Evolutionary conservation across 2,113 vertebrate species (phyloP).

Genomic region (Terrapene triunguis): DNA sequence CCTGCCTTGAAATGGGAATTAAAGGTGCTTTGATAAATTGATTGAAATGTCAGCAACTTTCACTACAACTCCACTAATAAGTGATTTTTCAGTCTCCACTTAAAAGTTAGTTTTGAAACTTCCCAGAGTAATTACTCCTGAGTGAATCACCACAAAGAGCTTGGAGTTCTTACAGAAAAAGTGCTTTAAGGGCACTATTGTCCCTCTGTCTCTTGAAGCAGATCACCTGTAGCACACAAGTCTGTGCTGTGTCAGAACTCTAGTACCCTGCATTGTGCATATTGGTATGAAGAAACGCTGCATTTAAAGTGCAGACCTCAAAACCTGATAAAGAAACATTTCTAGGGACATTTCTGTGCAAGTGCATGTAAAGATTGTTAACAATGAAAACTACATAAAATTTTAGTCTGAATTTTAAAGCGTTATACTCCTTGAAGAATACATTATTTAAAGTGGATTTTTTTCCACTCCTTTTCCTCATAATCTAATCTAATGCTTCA

Average conservation of each 20-base stretch:
- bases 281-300: neutral
- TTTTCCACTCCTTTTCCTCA: constrained; percentile 31
- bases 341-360: constrained; percentile 6
- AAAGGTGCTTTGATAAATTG: constrained; percentile 59
- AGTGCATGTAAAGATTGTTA: neutral
- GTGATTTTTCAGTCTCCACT: constrained; percentile 49
- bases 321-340: constrained; percentile 3
- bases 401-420: constrained; percentile 6
- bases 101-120: constrained; percentile 47
- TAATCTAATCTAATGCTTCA: constrained; percentile 5
- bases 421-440: constrained; percentile 33
- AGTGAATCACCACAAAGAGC: constrained; percentile 23
- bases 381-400: neutral
- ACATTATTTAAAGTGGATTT: constrained; percentile 5
- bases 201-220: neutral
- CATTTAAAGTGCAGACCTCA: neutral
- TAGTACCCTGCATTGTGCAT: neutral
- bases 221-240: neutral
- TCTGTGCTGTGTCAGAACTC: neutral
- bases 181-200: neutral
- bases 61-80: constrained; percentile 34
- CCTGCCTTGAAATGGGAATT: constrained; percentile 47
- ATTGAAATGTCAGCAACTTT: constrained; percentile 58
- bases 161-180: constrained; percentile 28
- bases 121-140: constrained; percentile 54